These are phyloP conservation scores for Enteromius trimaculatus DNA, from an alignment of 2,797 vertebrate species.

Conservation along the genomic window DNA sequence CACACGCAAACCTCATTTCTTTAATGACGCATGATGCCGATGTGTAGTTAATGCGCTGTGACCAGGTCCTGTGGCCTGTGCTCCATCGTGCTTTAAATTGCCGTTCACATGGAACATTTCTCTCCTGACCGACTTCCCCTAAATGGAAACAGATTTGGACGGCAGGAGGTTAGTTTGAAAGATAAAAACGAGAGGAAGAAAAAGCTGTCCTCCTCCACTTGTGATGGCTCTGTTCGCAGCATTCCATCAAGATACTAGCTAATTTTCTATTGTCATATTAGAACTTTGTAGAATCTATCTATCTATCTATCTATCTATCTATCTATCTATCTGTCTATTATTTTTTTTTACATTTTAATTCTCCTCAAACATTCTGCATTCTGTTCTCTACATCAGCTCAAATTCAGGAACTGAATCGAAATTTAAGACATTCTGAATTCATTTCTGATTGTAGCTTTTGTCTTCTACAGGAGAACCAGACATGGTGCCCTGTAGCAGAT, in stretches of 20 bases:
- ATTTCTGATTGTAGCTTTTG: slow-evolving; percentile 1
- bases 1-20: slow-evolving; percentile 39
- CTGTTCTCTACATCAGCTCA: background rate
- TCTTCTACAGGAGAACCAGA: slow-evolving; percentile 16
- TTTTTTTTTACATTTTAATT: background rate
- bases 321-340: too few relatives aligned
- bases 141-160: slow-evolving; percentile 58
- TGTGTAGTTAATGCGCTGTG: slow-evolving; percentile 52
- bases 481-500: slow-evolving; percentile 30
- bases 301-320: background rate
- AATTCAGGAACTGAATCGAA: background rate
- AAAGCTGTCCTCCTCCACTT: background rate
- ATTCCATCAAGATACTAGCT: background rate
- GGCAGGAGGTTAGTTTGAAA: slow-evolving; percentile 42
- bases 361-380: background rate
- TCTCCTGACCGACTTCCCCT: slow-evolving; percentile 35
- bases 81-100: slow-evolving; percentile 51
- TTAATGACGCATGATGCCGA: slow-evolving; percentile 53
- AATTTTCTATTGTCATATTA: background rate
- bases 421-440: background rate
- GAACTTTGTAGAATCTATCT: background rate
- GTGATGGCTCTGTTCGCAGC: slow-evolving; percentile 2
- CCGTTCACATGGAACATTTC: slow-evolving; percentile 59
- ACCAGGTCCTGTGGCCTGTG: slow-evolving; percentile 44
- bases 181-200: slow-evolving; percentile 45